Percentiles rank a stretch among this genome's conserved stretches.
These are phyloP conservation scores for Drosophila cracens DNA, from an alignment of 2,888 invertebrate species.

Conservation along the genomic window DNA sequence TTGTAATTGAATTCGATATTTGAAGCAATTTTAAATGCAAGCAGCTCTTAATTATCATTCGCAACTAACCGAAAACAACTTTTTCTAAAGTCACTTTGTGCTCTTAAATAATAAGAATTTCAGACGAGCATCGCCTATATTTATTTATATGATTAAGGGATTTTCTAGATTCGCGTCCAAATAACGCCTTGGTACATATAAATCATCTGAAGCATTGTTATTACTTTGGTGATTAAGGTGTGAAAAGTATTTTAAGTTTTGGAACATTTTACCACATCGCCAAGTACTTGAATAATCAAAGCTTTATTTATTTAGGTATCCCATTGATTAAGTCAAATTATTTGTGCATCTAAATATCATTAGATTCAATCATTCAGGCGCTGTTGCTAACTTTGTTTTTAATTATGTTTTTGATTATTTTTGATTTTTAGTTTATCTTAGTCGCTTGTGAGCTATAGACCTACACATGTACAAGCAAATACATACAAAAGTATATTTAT, in stretches of 20 bases:
- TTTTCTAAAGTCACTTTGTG: neutral
- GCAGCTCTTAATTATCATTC: neutral
- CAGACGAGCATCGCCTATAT: neutral
- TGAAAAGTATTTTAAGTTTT: neutral
- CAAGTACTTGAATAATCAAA: neutral
- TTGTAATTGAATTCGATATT: neutral
- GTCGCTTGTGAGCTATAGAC: conserved; percentile 3
- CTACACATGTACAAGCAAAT: conserved; percentile 5
- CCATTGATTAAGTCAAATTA: neutral
- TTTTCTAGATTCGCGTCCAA: neutral
- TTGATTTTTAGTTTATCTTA: conserved; percentile 33
- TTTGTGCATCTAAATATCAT: neutral
- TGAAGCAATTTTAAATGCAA: neutral
- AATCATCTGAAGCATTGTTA: neutral
- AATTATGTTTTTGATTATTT: conserved; percentile 35
- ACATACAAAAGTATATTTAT: neutral
- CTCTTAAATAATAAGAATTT: neutral
- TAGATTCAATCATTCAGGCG: neutral
- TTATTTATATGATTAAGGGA: neutral
- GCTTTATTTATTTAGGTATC: neutral
- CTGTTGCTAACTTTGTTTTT: conserved; percentile 27
- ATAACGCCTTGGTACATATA: neutral
- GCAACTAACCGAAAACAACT: neutral
- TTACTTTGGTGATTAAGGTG: neutral
- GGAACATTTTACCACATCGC: neutral